Evolutionary conservation across 1,140 invertebrate genomes (phyloP).

Genomic region (Myzus persicae): DNA sequence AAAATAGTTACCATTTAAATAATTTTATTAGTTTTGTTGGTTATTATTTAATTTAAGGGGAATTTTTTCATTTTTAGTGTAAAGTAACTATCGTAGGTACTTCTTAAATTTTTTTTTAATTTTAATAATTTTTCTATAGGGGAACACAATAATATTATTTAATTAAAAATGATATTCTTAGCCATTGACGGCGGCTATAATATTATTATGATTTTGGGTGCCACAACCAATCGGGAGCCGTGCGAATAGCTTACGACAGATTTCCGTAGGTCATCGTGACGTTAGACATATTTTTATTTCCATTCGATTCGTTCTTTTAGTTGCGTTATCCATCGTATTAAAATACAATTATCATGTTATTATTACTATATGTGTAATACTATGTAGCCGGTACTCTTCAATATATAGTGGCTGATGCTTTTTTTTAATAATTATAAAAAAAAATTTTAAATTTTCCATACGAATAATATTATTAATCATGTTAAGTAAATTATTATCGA

Average conservation of each 20-base stretch:
- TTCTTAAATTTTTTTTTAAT: background rate
- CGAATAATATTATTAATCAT: slow-evolving; percentile 22
- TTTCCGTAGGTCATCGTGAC: background rate
- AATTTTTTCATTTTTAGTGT: slow-evolving; percentile 17
- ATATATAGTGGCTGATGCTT: slow-evolving; percentile 13
- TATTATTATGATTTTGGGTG: background rate
- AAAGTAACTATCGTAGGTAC: background rate
- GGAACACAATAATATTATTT: background rate
- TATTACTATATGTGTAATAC: background rate
- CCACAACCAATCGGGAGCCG: background rate
- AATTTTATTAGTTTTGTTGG: slow-evolving; percentile 57
- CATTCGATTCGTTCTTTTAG: background rate
- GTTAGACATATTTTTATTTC: background rate
- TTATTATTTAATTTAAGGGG: slow-evolving; percentile 53
- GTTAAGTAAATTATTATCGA: slow-evolving; percentile 32
- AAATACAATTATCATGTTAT: background rate
- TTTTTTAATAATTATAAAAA: background rate
- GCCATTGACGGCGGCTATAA: background rate
- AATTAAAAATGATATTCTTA: background rate
- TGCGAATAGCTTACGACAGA: background rate
- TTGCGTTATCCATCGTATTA: slow-evolving; percentile 4
- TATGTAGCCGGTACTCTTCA: background rate
- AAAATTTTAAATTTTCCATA: slow-evolving; percentile 42
- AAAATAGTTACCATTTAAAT: slow-evolving; percentile 57
- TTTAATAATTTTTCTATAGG: background rate